Conservation (phyloP, 2,113 vertebrate genomes). For the Nycticorax nycticorax region DNA sequence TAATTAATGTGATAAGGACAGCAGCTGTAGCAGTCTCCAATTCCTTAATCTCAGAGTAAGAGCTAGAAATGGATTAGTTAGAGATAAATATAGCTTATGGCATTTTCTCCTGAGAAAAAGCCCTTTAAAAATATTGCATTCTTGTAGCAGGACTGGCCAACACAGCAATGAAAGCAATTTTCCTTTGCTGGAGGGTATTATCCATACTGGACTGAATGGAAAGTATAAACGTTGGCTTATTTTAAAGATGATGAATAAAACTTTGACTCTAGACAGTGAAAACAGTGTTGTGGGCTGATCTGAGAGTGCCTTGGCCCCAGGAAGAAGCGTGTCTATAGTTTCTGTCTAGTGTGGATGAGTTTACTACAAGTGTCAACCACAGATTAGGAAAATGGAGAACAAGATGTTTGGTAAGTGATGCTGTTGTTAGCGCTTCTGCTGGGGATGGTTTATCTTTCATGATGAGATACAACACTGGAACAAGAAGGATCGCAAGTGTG, state of each 20-base stretch:
- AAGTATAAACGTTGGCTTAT: slow-evolving; percentile 16
- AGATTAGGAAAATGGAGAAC: neutral
- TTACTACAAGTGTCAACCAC: neutral
- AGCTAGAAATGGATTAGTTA: slow-evolving; percentile 72
- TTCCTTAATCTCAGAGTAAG: slow-evolving; percentile 69
- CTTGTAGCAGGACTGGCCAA: slow-evolving; percentile 14
- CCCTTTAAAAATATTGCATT: slow-evolving; percentile 54
- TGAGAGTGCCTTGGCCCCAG: neutral
- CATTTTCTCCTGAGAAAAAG: slow-evolving; percentile 59
- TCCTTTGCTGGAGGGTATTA: slow-evolving; percentile 17
- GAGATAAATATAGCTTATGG: slow-evolving; percentile 70
- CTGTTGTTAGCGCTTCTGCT: neutral
- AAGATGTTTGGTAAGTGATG: neutral
- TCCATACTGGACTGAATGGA: neutral
- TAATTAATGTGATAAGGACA: slow-evolving; percentile 77
- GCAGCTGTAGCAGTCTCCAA: slow-evolving; percentile 72
- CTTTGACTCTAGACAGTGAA: neutral
- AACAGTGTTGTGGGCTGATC: neutral
- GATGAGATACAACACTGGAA: slow-evolving; percentile 2
- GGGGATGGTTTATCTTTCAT: slow-evolving; percentile 3
- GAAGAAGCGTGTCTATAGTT: neutral
- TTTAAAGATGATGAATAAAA: slow-evolving; percentile 23
- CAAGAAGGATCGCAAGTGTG: slow-evolving; percentile 15
- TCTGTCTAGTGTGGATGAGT: neutral
- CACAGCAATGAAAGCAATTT: slow-evolving; percentile 4